Evolutionary conservation across 92 coral and sea anemone genomes (phyloP).

Genomic region (Parazoanthus atlanticus): DNA sequence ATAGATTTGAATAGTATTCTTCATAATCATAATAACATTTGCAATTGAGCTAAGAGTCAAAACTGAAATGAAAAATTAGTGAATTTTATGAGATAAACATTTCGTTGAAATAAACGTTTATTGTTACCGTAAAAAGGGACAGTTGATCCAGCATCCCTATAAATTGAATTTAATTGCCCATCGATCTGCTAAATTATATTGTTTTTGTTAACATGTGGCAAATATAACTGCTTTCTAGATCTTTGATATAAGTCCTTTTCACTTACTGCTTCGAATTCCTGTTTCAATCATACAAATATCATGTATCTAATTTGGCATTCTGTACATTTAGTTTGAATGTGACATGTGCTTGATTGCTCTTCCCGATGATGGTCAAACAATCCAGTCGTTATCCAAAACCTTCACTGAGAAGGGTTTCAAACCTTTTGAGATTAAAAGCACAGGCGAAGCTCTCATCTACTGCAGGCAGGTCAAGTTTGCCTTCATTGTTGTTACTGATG

Average conservation of each 20-base stretch:
- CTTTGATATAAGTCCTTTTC: not conserved
- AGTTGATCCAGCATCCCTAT: not conserved
- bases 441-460: constrained; percentile 35
- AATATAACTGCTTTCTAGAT: too few relatives aligned
- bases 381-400: not conserved
- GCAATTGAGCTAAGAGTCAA: too few relatives aligned
- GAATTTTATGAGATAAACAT: too few relatives aligned
- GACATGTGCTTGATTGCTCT: constrained; percentile 22
- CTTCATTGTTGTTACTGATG: constrained; percentile 32
- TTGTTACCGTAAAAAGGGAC: not conserved
- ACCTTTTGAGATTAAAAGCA: constrained; percentile 21
- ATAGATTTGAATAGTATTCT: not conserved
- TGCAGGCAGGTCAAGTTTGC: constrained; percentile 39
- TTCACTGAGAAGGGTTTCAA: constrained; percentile 33
- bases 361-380: constrained; percentile 39
- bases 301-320: not conserved
- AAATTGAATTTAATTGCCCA: not conserved
- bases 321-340: not conserved
- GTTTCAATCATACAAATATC: not conserved
- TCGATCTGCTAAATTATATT: too few relatives aligned
- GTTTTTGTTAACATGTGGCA: not conserved
- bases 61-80: too few relatives aligned
- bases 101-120: too few relatives aligned
- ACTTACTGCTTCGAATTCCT: not conserved
- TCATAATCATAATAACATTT: not conserved